Evolutionary conservation across 2,113 vertebrate species (phyloP).

Genomic region (Craseonycteris thonglongyai): DNA sequence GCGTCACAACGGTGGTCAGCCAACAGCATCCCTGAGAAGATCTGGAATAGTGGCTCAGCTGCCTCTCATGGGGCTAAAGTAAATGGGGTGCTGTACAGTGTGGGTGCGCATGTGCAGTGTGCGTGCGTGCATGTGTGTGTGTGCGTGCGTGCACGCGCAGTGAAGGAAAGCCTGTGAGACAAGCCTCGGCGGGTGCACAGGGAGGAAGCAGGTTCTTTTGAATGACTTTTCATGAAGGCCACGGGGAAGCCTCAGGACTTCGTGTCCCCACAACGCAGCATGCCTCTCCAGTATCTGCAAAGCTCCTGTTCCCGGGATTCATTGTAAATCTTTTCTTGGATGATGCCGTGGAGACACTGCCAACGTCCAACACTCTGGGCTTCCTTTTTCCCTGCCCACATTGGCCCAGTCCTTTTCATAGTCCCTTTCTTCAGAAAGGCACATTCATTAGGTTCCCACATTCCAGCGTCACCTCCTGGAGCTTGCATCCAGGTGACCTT

Average conservation of each 20-base stretch:
- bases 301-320: not conserved
- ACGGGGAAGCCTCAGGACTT: not conserved
- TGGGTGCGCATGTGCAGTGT: not conserved
- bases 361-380: not conserved
- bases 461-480: not conserved
- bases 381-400: not conserved
- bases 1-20: not conserved
- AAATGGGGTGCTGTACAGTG: not conserved
- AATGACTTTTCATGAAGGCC: not conserved
- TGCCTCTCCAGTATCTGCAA: not conserved
- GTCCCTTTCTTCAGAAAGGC: not conserved
- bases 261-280: accelerated
- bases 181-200: accelerated
- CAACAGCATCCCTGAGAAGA: not conserved
- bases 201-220: not conserved
- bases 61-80: not conserved
- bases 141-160: no score
- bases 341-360: not conserved
- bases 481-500: conserved; percentile 14
- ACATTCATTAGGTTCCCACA: not conserved
- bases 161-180: not conserved
- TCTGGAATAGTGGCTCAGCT: not conserved
- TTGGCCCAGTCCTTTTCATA: not conserved
- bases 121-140: not conserved
- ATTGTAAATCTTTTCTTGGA: not conserved